phyloP scores from a whole-genome alignment of 2,113 vertebrate species.

The Aythya baeri region DNA sequence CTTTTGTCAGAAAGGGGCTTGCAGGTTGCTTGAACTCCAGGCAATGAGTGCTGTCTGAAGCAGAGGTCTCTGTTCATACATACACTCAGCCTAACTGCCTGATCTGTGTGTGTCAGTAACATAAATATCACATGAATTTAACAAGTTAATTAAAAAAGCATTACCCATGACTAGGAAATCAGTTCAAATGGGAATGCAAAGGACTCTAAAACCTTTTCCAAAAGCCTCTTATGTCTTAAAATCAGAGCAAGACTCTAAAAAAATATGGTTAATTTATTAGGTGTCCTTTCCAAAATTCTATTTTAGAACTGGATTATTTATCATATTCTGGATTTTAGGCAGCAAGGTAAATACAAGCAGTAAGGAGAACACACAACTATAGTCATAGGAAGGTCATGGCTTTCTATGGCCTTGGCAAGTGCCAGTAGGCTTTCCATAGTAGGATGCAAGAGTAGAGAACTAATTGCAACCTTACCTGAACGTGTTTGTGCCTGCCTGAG shows the following conservation, averaged over 20 bases:
- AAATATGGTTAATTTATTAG: not conserved
- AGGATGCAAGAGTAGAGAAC: not conserved
- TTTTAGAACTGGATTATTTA: not conserved
- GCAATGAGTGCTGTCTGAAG: not conserved
- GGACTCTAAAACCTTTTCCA: not conserved
- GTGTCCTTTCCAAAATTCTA: not conserved
- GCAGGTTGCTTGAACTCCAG: not conserved
- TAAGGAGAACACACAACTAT: not conserved
- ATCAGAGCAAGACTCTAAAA: not conserved
- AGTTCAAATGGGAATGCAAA: not conserved
- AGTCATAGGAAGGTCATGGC: not conserved
- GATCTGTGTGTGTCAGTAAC: not conserved
- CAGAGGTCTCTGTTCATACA: not conserved
- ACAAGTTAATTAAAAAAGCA: constrained; percentile 7
- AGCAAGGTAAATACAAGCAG: not conserved
- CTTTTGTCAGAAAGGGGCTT: not conserved
- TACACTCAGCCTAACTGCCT: not conserved
- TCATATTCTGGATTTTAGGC: not conserved
- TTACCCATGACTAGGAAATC: not conserved
- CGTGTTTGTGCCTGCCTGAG: not conserved
- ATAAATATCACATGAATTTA: not conserved
- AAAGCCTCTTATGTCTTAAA: not conserved
- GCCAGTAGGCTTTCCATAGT: not conserved
- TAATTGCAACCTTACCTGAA: not conserved
- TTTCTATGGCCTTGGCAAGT: not conserved